Evolutionary conservation across 2,888 invertebrate genomes (phyloP), one percentile per base, ranked within the genome.

Genomic region (Rhaphigaster nebulosa): DNA sequence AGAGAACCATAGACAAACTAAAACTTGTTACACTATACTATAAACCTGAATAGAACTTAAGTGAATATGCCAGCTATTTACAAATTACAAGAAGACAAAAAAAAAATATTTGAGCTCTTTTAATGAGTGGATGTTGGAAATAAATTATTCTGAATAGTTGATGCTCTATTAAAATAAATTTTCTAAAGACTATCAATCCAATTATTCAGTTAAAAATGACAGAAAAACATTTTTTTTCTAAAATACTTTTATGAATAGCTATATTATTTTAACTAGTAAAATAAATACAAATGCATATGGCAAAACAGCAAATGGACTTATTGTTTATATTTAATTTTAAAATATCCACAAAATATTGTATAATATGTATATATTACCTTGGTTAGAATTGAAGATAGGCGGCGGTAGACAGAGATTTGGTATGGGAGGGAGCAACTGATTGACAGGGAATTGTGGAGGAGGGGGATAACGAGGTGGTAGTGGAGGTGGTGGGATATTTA

Each of bases 371-470:
- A 84, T 84, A 20, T 84, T 84, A 90, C 90, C 93, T 20, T 94
- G 94, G 54, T 93, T 93, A 91, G 93, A 93, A 91, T 92, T 93
- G 80, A 93, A 92, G 92, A 93, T 93, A 23, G 93, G 93, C 3
- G 94, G 93, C 20, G 93, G 93, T 18, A 91, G 87, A n/a, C 90
- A 84, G 70, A 89, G 92, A 90, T 34, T 91, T 91, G 87, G 92
- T 54, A 45, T 90, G 34, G 91, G 91, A 80, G 29, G 92, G 91
- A 38, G 90, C 70, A 90, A 90, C 26, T 90, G 91, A 26, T 29
- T 65, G 23, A 52, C 34, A 45, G 70, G 90, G 50, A 80, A 94
- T 93, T 95, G 94, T 54, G 94, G 92, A 0, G 94, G 94, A 23
- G 56, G 93, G 92, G 89, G 89, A 41, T 52, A 80, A 80, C 90